Conservation (phyloP, 2,888 invertebrate genomes). For the Ichneumoninae sp. region DNA sequence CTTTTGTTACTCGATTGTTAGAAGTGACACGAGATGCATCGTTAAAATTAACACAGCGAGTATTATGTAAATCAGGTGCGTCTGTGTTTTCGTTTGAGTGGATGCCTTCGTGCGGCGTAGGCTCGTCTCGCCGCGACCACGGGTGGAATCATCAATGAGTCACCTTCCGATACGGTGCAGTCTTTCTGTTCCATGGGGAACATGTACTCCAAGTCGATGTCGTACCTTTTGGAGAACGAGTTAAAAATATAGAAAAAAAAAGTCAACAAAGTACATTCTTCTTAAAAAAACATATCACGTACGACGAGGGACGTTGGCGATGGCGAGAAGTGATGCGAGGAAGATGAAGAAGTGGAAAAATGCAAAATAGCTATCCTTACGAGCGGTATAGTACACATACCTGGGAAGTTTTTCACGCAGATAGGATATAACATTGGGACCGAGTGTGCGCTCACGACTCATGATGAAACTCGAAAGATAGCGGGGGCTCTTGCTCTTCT, state of each 20-base stretch:
- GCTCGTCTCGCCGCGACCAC: slow-evolving; percentile 73
- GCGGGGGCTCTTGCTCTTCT: slow-evolving; percentile 91
- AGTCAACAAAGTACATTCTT: slow-evolving; percentile 14
- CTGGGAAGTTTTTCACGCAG: slow-evolving; percentile 90
- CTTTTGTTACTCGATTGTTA: slow-evolving; percentile 7
- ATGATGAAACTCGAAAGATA: slow-evolving; percentile 94
- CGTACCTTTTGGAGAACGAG: slow-evolving; percentile 86
- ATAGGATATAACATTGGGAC: slow-evolving; percentile 90
- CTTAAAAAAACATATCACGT: slow-evolving; percentile 25
- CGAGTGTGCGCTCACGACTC: slow-evolving; percentile 87
- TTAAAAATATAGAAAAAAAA: slow-evolving; percentile 10
- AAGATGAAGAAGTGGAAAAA: not conserved
- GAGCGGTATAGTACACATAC: slow-evolving; percentile 69
- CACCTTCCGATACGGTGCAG: slow-evolving; percentile 85
- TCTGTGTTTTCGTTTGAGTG: slow-evolving; percentile 84
- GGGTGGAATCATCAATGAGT: slow-evolving; percentile 76
- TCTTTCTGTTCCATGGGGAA: slow-evolving; percentile 92
- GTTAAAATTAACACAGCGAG: slow-evolving; percentile 43
- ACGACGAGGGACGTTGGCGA: not conserved
- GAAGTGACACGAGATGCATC: not conserved
- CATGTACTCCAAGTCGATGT: slow-evolving; percentile 94
- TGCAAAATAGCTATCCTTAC: not conserved
- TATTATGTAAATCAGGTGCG: slow-evolving; percentile 57
- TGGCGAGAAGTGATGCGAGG: slow-evolving; percentile 2
- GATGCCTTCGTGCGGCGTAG: slow-evolving; percentile 82